phyloP scores from a whole-genome alignment of 2,113 vertebrate species.

The Lepus timidus region DNA sequence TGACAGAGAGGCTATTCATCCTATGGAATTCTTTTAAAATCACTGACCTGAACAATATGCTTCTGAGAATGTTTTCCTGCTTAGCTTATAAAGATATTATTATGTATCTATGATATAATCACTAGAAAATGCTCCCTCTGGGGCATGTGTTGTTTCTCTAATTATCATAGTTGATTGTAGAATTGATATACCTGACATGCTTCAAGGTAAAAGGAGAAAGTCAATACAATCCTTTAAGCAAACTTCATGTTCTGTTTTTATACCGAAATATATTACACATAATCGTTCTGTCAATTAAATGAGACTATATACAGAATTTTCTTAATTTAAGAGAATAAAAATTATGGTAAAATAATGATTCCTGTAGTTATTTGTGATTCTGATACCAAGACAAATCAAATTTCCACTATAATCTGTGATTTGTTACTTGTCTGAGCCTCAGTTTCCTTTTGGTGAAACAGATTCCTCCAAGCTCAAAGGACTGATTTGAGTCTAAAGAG shows the following conservation, averaged over 20 bases:
- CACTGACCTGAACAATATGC: slow-evolving; percentile 83
- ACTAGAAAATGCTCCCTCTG: slow-evolving; percentile 86
- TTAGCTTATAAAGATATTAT: slow-evolving; percentile 85
- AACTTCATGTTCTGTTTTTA: slow-evolving; percentile 53
- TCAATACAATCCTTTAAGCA: slow-evolving; percentile 77
- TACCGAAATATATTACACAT: neutral
- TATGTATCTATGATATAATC: slow-evolving; percentile 87
- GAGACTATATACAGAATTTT: slow-evolving; percentile 18
- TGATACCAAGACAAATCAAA: slow-evolving; percentile 48
- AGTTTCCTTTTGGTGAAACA: neutral
- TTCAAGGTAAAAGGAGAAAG: slow-evolving; percentile 84
- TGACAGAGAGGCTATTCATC: slow-evolving; percentile 81
- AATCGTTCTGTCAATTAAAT: neutral
- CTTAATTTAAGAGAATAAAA: slow-evolving; percentile 33
- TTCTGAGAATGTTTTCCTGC: slow-evolving; percentile 87
- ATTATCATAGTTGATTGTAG: slow-evolving; percentile 81
- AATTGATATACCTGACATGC: slow-evolving; percentile 76
- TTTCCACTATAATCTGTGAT: slow-evolving; percentile 35
- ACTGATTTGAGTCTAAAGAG: neutral
- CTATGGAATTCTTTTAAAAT: slow-evolving; percentile 84
- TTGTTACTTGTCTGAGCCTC: slow-evolving; percentile 25
- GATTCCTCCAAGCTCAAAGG: neutral
- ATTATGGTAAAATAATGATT: slow-evolving; percentile 49
- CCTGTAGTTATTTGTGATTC: slow-evolving; percentile 45
- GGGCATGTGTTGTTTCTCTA: slow-evolving; percentile 84